Conservation (phyloP, 2,888 invertebrate genomes). For the Metellina segmentata region DNA sequence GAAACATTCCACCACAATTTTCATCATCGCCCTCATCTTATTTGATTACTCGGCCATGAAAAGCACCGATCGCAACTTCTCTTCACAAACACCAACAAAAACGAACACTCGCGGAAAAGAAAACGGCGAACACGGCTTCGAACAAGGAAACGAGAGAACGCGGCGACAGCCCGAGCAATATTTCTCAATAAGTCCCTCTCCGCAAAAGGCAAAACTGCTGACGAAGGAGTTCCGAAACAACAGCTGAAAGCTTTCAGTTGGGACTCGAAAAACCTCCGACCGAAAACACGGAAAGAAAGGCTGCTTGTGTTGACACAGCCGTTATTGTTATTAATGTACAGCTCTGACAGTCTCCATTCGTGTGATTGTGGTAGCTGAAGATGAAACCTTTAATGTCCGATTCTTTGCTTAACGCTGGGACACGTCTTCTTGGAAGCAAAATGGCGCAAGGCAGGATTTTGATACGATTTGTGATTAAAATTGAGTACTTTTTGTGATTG, state of each 20-base stretch:
- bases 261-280: neutral
- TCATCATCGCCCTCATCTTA: neutral
- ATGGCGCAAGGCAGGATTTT: no score
- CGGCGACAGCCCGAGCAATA: neutral
- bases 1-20: neutral
- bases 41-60: neutral
- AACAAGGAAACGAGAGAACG: neutral
- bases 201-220: neutral
- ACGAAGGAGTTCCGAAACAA: conserved; percentile 1
- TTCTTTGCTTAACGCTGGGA: no score
- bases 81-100: neutral
- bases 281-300: neutral
- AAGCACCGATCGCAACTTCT: neutral
- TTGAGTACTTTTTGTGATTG: no score
- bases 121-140: neutral
- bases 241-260: neutral
- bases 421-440: no score
- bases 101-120: neutral
- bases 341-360: neutral
- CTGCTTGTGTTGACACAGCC: neutral
- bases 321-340: conserved; percentile 36
- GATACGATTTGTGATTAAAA: no score
- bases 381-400: no score
- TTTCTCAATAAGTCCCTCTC: conserved; percentile 2
- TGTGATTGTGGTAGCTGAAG: neutral